These are phyloP conservation scores for Charina bottae DNA, from an alignment of 2,113 vertebrate species.

Conservation along the genomic window DNA sequence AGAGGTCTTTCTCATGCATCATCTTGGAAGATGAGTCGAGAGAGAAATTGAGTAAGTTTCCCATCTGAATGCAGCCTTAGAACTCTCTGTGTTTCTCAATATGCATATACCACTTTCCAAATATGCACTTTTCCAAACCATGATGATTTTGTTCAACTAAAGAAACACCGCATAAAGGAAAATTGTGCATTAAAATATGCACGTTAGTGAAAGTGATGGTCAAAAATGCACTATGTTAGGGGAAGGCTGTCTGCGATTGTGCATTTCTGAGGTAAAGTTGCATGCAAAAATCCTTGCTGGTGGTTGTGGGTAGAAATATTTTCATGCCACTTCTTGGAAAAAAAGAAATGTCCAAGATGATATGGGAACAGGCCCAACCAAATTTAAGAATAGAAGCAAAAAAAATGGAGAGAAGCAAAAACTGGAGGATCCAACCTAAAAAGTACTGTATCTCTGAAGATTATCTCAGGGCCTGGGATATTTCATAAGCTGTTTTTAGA, in stretches of 20 bases:
- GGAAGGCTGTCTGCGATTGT: background rate
- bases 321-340: background rate
- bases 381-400: background rate
- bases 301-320: background rate
- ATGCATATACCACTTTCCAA: background rate
- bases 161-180: background rate
- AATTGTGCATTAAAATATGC: background rate
- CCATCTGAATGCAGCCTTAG: background rate
- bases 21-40: background rate
- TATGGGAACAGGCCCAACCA: background rate
- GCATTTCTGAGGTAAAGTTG: background rate
- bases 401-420: background rate
- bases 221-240: background rate
- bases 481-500: background rate
- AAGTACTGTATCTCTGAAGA: background rate
- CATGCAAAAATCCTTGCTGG: background rate
- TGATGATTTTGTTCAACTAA: background rate
- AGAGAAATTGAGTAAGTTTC: background rate
- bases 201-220: background rate
- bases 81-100: background rate
- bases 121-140: background rate
- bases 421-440: background rate
- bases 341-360: background rate
- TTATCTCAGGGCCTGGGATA: background rate
- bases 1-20: background rate